Evolutionary conservation across 1,140 invertebrate genomes (phyloP), one percentile per base, ranked within the genome.

Genomic region (Nebria ingens): DNA sequence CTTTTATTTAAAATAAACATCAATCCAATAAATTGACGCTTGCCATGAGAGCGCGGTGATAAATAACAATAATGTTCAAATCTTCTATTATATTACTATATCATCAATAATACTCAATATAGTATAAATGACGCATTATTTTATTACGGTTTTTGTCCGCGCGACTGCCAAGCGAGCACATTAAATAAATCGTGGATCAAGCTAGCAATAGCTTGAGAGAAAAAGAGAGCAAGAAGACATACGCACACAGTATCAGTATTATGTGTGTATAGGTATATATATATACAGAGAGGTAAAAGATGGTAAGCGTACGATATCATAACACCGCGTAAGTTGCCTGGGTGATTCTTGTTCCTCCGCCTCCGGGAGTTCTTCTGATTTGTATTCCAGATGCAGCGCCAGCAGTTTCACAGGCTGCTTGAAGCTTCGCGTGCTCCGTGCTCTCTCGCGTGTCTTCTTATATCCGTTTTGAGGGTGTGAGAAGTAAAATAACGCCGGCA

Each of bases 361-460:
- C 40, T 9, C 17, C 4, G 40, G 9, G 17, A 45, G 40, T 45
- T 45, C 9, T 45, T 9, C 40, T 45, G 40, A 45, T 45, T 45
- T 45, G 40, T 45, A 45, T 45, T 45, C 40, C 9, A 45, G 40
- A 17, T 12, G 17, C 40, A 45, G 9, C 40, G 15, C 40, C n/a
- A 17, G 40, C 40, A 45, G 40, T 45, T 45, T 45, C 40, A 45
- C 40, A 45, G 40, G 40, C 40, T 45, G 40, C 40, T 45, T 45
- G 40, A 45, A 45, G 40, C 40, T 9, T 11, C 40, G 40, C 40
- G 40, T 4, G 40, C 9, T n/a, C n/a, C n/a, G n/a, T n/a, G n/a
- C n/a, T n/a, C n/a, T n/a, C n/a, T n/a, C n/a, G n/a, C n/a, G n/a
- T n/a, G n/a, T n/a, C n/a, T n/a, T n/a, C n/a, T n/a, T n/a, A n/a